Percentiles rank a stretch among this genome's conserved stretches.
These are phyloP conservation scores for Trichogramma evanescens DNA, from an alignment of 2,888 invertebrate species.

Conservation along the genomic window DNA sequence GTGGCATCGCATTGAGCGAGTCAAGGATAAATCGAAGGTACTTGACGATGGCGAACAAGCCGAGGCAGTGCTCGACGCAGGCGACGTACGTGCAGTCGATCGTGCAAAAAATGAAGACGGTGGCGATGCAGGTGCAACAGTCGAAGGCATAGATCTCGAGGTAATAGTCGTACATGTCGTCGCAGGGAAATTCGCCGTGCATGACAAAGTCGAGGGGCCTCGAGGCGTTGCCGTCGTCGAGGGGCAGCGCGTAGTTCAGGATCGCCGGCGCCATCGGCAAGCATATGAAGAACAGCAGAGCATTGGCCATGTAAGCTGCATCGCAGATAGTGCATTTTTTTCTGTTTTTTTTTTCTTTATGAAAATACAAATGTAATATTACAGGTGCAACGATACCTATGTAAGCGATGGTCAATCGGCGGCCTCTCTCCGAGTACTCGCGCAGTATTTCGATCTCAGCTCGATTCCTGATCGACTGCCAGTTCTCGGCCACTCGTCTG, in stretches of 20 bases:
- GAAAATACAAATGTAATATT: too few relatives aligned
- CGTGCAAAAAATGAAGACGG: conserved; percentile 3
- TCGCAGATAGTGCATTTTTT: too few relatives aligned
- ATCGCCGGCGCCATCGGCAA: conserved; percentile 1
- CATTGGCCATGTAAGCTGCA: conserved; percentile 4
- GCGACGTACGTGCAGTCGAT: conserved; percentile 3
- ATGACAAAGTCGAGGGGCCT: neutral
- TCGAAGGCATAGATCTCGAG: neutral
- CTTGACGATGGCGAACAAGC: conserved; percentile 11
- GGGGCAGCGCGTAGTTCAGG: neutral
- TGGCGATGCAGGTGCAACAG: neutral
- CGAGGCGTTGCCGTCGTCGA: neutral
- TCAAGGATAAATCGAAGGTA: neutral
- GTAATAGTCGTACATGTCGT: neutral
- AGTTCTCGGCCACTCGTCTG: neutral
- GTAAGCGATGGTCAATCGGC: neutral
- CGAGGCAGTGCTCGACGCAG: conserved; percentile 8
- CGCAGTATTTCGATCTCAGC: neutral
- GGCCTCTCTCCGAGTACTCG: neutral
- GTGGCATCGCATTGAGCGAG: too few relatives aligned
- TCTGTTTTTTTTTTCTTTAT: too few relatives aligned
- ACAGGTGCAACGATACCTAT: neutral
- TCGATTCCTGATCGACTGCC: neutral
- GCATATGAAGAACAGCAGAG: neutral
- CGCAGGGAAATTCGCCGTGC: conserved; percentile 5